Percentiles rank a stretch among this genome's conserved stretches.
These are phyloP conservation scores for Tauraco erythrolophus DNA, from an alignment of 2,113 vertebrate genomes.

Conservation along the genomic window DNA sequence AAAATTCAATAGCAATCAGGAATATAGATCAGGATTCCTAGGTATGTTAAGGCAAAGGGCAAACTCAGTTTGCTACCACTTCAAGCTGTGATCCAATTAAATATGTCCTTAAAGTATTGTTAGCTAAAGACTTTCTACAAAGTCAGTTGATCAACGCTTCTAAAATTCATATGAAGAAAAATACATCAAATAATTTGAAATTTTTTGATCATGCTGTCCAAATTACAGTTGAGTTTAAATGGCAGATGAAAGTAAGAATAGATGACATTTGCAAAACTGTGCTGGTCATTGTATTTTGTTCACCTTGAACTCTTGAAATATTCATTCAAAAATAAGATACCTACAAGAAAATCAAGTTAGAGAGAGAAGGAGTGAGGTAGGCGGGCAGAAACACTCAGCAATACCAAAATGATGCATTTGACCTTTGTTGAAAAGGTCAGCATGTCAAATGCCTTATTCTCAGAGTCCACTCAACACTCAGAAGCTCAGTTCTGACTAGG, in stretches of 20 bases:
- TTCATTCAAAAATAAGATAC: background rate
- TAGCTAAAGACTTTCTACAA: constrained; percentile 68
- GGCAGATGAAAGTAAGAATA: background rate
- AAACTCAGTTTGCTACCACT: constrained; percentile 76
- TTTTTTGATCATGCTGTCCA: background rate
- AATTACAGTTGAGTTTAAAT: background rate
- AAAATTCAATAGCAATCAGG: constrained; percentile 88
- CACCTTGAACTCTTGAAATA: constrained; percentile 12
- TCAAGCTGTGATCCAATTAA: constrained; percentile 82
- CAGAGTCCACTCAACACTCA: constrained; percentile 27
- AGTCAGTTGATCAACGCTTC: constrained; percentile 36
- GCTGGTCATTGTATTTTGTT: background rate
- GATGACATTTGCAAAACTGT: background rate
- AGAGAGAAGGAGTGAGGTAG: background rate
- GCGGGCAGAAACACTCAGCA: background rate
- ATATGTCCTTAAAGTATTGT: constrained; percentile 72
- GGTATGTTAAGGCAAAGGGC: constrained; percentile 79
- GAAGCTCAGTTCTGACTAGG: background rate
- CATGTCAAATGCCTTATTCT: constrained; percentile 28
- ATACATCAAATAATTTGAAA: background rate
- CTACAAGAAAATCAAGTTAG: constrained; percentile 12
- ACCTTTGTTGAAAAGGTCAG: constrained; percentile 50
- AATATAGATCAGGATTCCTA: constrained; percentile 85
- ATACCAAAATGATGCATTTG: constrained; percentile 20
- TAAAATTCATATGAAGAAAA: background rate